These are phyloP conservation scores for Xiphophorus couchianus DNA, from an alignment of 2,113 vertebrate genomes.

Conservation along the genomic window DNA sequence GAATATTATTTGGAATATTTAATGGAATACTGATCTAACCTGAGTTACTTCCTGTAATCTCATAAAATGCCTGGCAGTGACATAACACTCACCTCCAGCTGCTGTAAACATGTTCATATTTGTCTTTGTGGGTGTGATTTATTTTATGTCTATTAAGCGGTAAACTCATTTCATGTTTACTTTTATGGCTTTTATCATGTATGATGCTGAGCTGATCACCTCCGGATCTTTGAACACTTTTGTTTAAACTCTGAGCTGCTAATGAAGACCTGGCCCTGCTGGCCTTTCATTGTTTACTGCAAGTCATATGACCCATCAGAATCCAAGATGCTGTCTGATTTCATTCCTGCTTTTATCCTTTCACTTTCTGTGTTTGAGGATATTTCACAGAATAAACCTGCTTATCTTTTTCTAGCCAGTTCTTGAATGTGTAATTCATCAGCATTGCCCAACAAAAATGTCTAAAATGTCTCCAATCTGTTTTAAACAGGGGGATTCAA, in stretches of 20 bases:
- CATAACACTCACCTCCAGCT: not conserved
- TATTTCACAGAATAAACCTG: not conserved
- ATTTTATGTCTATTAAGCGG: not conserved
- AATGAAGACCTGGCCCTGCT: not conserved
- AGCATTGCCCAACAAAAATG: not conserved
- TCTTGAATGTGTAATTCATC: not conserved
- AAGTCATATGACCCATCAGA: conserved; percentile 23
- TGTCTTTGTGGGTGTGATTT: not conserved
- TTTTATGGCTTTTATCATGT: not conserved
- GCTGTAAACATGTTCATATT: not conserved
- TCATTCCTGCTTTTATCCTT: not conserved
- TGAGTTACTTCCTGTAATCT: not conserved
- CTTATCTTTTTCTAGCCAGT: not conserved
- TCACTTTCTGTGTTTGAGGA: not conserved
- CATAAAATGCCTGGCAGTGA: not conserved
- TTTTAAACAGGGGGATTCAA: conserved; percentile 33
- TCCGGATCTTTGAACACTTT: not conserved
- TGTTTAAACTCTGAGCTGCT: not conserved
- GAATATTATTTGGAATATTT: not conserved
- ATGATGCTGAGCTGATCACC: not conserved
- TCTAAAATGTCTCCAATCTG: not conserved
- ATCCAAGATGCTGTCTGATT: not conserved
- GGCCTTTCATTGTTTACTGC: not conserved
- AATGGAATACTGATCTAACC: not conserved
- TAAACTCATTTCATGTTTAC: not conserved